These are phyloP conservation scores for Heliconius hewitsoni DNA, from an alignment of 1,140 invertebrate genomes.

Conservation along the genomic window DNA sequence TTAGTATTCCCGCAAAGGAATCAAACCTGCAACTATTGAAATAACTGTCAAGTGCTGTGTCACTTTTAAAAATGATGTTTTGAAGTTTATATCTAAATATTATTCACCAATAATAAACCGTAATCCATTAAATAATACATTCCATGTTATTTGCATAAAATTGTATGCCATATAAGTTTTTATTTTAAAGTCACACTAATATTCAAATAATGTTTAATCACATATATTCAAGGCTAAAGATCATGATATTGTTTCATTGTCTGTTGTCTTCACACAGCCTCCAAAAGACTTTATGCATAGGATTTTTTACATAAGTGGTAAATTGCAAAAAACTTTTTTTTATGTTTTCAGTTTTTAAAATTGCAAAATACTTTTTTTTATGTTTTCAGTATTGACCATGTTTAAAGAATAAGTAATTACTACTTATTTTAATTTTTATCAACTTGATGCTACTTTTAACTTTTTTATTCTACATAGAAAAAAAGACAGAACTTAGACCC, in stretches of 20 bases:
- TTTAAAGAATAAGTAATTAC: neutral
- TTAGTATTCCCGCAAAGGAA: too few species aligned
- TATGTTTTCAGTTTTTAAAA: neutral
- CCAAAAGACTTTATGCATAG: neutral
- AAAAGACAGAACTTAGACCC: too few species aligned
- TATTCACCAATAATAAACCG: neutral
- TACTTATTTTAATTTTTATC: neutral
- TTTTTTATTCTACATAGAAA: neutral
- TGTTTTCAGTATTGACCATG: neutral
- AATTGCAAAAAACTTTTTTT: neutral
- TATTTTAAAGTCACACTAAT: constrained; percentile 24
- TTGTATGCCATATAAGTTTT: constrained; percentile 24
- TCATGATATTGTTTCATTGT: constrained; percentile 30
- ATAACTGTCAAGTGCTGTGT: too few species aligned
- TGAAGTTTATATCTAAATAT: neutral
- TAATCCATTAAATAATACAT: too few species aligned
- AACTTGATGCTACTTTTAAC: neutral
- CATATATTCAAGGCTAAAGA: constrained; percentile 31
- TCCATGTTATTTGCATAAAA: constrained; percentile 17
- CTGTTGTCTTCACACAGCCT: constrained; percentile 10
- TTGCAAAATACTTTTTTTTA: neutral
- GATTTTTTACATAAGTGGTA: neutral
- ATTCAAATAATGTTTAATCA: constrained; percentile 39
- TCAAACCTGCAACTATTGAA: too few species aligned
- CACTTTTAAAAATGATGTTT: too few species aligned